A percentile compares a stretch with the other conserved stretches of the same genome.
phyloP scores from a whole-genome alignment of 1,140 invertebrate species.

The Tachypleus tridentatus region DNA sequence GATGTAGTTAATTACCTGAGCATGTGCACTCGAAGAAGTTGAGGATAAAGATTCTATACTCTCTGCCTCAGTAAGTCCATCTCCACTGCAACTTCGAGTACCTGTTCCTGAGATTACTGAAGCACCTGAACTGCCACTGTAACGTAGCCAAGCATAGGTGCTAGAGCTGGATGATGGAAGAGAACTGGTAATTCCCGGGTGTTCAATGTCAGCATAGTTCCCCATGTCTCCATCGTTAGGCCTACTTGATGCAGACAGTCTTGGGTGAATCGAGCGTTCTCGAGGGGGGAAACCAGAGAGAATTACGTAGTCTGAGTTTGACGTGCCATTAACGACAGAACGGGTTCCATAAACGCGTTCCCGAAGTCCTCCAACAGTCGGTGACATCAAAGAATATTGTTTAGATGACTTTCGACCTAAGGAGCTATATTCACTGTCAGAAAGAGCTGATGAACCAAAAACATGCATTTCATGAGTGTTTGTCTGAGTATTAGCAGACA shows the following conservation, averaged over 20 bases:
- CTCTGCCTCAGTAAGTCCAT: constrained; percentile 47
- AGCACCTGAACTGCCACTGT: constrained; percentile 20
- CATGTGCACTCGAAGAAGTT: constrained; percentile 41
- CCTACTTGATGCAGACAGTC: constrained; percentile 8
- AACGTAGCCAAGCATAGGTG: constrained; percentile 46
- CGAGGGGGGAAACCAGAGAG: neutral
- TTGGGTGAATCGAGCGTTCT: neutral
- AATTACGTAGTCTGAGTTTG: constrained; percentile 15
- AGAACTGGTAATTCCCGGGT: no score
- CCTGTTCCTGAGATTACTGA: constrained; percentile 28
- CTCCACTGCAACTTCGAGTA: neutral
- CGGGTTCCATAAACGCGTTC: constrained; percentile 29
- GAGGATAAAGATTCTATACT: constrained; percentile 53
- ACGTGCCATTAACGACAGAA: constrained; percentile 9
- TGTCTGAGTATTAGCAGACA: constrained; percentile 77
- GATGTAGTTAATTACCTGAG: constrained; percentile 26
- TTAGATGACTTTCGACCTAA: constrained; percentile 13
- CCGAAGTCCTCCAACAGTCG: constrained; percentile 14
- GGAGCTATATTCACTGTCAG: constrained; percentile 19
- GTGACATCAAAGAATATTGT: constrained; percentile 16
- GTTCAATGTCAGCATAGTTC: constrained; percentile 31
- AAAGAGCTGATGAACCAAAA: constrained; percentile 5
- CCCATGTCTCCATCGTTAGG: constrained; percentile 15
- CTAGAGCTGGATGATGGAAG: constrained; percentile 23
- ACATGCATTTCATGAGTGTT: constrained; percentile 32